Base-by-base conservation (phyloP, 2,113 vertebrate species). In the Tylochromis polylepis region DNA sequence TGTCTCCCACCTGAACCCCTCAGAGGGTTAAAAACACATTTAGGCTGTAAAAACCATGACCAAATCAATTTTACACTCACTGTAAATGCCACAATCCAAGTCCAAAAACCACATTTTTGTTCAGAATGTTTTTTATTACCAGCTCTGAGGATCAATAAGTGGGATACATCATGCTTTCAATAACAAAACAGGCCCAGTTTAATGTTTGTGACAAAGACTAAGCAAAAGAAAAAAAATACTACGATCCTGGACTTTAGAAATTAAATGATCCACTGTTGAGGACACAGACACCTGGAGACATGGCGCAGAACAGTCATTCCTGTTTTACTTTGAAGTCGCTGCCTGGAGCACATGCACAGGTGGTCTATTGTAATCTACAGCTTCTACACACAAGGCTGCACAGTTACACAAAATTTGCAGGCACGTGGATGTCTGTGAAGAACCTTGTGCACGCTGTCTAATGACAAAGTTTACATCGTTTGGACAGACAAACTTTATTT, bases 61-160 rank as follows among this genome's bases (percentile, higher is more conserved):
- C 34, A 67, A 67, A 62, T 20, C 59, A 67, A 15, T 67, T 41
- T 67, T 67, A 38, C 62, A 67, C 36, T 22, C 36, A 41, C 38
- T 41, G 6, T 1, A 1, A 0, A 4, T 15, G 2, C n/a, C 1
- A 22, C 36, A 67, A 24, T 67, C n/a, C n/a, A n/a, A n/a, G n/a
- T n/a, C n/a, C n/a, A n/a, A n/a, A n/a, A n/a, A n/a, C n/a, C 62
- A 0, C 62, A 41, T 70, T 41, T 70, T 14, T 0, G 36, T 41
- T 70, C 36, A 43, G 62, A 24, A 70, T 2, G n/a, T 0, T 70
- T 15, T 0, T 15, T 24, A 43, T 70, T 15, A 70, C n/a, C 36
- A 70, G 36, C 36, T 14, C 65, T 0, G n/a, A 70, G 65, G 0
- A 70, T 70, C n/a, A 67, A 67, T 0, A 41, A 65, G 2, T 38